These are phyloP conservation scores for Zootoca vivipara DNA, from an alignment of 2,113 vertebrate genomes.

Conservation along the genomic window DNA sequence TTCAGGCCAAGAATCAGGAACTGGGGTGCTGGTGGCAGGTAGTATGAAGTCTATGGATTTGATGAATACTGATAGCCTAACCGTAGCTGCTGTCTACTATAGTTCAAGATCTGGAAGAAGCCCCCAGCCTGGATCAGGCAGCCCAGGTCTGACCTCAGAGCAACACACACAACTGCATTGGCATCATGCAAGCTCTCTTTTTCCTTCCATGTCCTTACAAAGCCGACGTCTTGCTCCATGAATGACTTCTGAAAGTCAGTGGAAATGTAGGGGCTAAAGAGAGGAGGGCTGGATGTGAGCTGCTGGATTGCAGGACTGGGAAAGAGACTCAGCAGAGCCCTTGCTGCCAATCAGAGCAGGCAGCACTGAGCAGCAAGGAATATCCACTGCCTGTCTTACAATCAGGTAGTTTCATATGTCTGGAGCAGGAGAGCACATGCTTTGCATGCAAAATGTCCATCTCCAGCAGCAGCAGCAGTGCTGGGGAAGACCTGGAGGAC, in stretches of 20 bases:
- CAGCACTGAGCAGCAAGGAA: too few species aligned
- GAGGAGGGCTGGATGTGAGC: background rate
- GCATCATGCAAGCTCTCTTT: background rate
- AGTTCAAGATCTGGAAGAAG: background rate
- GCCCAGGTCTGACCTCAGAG: background rate
- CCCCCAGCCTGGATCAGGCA: background rate
- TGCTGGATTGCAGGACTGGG: background rate
- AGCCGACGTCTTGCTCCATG: background rate
- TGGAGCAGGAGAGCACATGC: too few species aligned
- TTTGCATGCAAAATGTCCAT: too few species aligned
- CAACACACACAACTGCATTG: background rate
- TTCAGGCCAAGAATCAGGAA: too few species aligned
- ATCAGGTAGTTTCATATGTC: too few species aligned
- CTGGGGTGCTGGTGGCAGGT: background rate
- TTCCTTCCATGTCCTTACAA: background rate
- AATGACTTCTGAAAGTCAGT: background rate
- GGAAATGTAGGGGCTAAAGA: background rate
- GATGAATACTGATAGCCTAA: accelerated
- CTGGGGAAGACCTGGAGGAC: background rate
- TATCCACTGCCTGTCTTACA: too few species aligned
- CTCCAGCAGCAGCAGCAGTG: too few species aligned
- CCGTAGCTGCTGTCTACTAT: background rate
- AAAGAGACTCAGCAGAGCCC: too few species aligned
- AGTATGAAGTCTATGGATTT: background rate
- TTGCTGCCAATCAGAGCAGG: too few species aligned